These are phyloP conservation scores for Drosophila paramelanica DNA, from an alignment of 2,888 invertebrate species.

Conservation along the genomic window DNA sequence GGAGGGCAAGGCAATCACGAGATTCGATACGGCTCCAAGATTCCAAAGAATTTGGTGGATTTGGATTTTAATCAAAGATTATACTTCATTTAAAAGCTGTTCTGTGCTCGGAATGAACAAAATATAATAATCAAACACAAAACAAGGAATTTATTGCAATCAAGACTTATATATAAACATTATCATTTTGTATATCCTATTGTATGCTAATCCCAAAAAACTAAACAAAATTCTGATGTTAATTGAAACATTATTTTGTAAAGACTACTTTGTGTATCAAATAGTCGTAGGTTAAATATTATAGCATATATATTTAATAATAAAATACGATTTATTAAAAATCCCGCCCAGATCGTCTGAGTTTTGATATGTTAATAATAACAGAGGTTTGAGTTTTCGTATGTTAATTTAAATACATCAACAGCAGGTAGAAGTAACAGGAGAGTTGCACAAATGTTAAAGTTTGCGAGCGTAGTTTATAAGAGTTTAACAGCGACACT, in stretches of 20 bases:
- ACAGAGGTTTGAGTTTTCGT: neutral
- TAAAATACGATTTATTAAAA: neutral
- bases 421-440: neutral
- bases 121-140: neutral
- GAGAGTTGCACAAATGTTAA: conserved; percentile 14
- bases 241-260: neutral
- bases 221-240: neutral
- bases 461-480: neutral
- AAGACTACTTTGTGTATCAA: conserved; percentile 8
- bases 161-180: too few relatives aligned
- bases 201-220: too few relatives aligned
- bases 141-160: neutral
- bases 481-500: conserved; percentile 22
- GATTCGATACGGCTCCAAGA: neutral
- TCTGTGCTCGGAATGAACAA: too few relatives aligned
- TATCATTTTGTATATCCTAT: too few relatives aligned
- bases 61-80: neutral
- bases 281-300: neutral
- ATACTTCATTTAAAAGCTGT: too few relatives aligned
- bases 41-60: neutral
- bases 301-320: neutral
- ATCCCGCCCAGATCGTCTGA: neutral
- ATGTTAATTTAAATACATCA: neutral
- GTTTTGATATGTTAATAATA: neutral
- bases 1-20: too few relatives aligned